Conservation (phyloP, 2,888 invertebrate genomes). For the Axea sp. region DNA sequence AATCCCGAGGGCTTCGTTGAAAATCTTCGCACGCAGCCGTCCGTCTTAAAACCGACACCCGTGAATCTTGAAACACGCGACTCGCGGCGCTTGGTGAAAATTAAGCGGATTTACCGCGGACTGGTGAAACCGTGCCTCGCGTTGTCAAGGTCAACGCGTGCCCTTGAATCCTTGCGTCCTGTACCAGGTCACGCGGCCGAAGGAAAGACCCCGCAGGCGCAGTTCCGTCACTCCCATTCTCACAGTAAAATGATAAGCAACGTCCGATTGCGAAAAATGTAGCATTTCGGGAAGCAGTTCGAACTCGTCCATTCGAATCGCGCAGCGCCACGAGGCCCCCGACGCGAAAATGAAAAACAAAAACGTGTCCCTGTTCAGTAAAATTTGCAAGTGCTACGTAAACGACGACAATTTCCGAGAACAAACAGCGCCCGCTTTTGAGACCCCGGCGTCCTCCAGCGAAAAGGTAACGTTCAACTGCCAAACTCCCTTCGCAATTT, state of each 20-base stretch:
- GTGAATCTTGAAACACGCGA: too few relatives aligned
- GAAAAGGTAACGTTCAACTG: conserved; percentile 12
- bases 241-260: conserved; percentile 17
- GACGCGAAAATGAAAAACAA: conserved; percentile 70
- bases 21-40: too few relatives aligned
- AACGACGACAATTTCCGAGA: conserved; percentile 57
- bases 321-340: too few relatives aligned
- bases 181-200: conserved; percentile 28
- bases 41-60: too few relatives aligned
- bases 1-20: too few relatives aligned
- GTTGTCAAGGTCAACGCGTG: conserved; percentile 21
- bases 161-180: conserved; percentile 29
- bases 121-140: background rate
- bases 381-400: conserved; percentile 72
- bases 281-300: too few relatives aligned
- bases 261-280: conserved; percentile 4
- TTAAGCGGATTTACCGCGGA: too few relatives aligned
- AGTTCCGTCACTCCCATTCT: conserved; percentile 28
- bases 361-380: conserved; percentile 70
- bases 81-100: too few relatives aligned
- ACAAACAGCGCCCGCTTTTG: background rate
- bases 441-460: background rate
- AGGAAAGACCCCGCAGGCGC: conserved; percentile 36
- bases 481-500: too few relatives aligned
- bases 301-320: too few relatives aligned